phyloP scores from a whole-genome alignment of 2,113 vertebrate species.

The Rutilus rutilus region DNA sequence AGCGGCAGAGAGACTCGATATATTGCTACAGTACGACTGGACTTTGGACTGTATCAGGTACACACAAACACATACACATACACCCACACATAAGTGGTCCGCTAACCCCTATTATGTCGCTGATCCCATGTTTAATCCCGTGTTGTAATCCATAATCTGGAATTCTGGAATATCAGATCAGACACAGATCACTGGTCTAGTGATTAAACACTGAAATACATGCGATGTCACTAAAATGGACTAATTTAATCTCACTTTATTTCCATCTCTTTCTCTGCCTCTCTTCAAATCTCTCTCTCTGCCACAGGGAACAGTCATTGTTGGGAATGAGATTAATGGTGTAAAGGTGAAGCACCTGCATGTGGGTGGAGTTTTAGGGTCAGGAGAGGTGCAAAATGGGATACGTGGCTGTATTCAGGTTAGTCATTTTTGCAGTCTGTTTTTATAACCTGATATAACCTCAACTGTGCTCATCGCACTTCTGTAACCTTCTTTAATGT shows the following conservation, averaged over 20 bases:
- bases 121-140: background rate
- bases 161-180: constrained; percentile 13
- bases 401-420: constrained; percentile 97
- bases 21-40: constrained; percentile 87
- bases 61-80: constrained; percentile 13
- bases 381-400: constrained; percentile 88
- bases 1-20: constrained; percentile 85
- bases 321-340: constrained; percentile 92
- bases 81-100: background rate
- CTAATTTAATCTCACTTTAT: constrained; percentile 4
- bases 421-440: background rate
- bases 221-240: background rate
- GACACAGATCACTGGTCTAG: constrained; percentile 50
- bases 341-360: constrained; percentile 95
- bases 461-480: background rate
- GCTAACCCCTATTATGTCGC: constrained; percentile 8
- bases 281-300: constrained; percentile 38
- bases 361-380: constrained; percentile 88
- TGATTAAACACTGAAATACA: background rate
- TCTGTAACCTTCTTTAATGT: background rate
- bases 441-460: background rate
- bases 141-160: constrained; percentile 41
- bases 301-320: constrained; percentile 87
- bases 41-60: constrained; percentile 95
- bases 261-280: constrained; percentile 15